A percentile compares a stretch with the other conserved stretches of the same genome.
Evolutionary conservation across 2,113 vertebrate species (phyloP).

Genomic region (Craseonycteris thonglongyai): DNA sequence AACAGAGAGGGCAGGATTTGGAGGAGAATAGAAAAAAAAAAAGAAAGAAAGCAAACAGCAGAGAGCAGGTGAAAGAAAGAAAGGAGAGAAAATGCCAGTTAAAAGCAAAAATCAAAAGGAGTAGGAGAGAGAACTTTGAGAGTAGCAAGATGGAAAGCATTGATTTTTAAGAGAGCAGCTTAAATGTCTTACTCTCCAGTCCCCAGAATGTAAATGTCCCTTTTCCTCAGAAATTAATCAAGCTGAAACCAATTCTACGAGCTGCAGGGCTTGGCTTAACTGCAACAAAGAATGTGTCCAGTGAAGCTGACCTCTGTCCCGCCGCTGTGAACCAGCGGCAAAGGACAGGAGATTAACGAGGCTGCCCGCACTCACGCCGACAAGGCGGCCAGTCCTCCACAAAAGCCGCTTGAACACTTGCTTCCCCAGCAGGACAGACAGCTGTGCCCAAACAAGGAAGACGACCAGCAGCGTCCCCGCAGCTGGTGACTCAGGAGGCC

Average conservation of each 20-base stretch:
- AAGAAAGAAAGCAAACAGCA: not conserved
- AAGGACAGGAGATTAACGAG: constrained; percentile 11
- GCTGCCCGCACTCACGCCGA: not conserved
- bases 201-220: constrained; percentile 32
- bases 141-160: not conserved
- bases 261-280: constrained; percentile 41
- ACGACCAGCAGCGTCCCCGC: fast-evolving
- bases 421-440: not conserved
- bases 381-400: not conserved
- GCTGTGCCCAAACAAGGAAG: not conserved
- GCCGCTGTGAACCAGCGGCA: not conserved
- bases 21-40: not conserved
- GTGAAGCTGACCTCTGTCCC: constrained; percentile 44
- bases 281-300: constrained; percentile 7
- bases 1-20: not conserved
- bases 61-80: not conserved
- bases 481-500: not conserved
- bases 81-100: too few relatives aligned
- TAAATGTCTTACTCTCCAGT: constrained; percentile 41
- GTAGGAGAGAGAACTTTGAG: not conserved
- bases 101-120: not conserved
- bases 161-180: not conserved
- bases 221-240: constrained; percentile 43
- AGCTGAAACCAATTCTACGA: constrained; percentile 43
- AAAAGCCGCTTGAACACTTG: not conserved